These are phyloP conservation scores for Calliopsis andreniformis DNA, from an alignment of 1,140 invertebrate genomes.

Conservation along the genomic window DNA sequence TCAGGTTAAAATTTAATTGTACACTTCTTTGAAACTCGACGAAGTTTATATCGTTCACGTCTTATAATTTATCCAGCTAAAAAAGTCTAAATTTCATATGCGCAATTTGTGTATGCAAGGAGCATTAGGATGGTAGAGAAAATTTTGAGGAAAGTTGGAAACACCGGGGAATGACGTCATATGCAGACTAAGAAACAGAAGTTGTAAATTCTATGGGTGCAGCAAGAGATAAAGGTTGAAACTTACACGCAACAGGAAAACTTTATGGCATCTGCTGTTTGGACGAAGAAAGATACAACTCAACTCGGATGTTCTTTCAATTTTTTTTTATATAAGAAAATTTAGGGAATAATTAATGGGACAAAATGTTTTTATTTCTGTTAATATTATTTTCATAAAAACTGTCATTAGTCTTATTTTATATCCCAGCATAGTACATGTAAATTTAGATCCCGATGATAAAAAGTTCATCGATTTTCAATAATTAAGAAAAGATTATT, in stretches of 20 bases:
- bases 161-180: neutral
- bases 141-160: neutral
- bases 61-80: neutral
- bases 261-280: conserved; percentile 1
- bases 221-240: conserved; percentile 7
- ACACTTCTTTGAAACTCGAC: no score
- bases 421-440: no score
- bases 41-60: neutral
- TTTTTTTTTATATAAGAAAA: no score
- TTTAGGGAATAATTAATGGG: no score
- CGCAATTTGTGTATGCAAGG: neutral
- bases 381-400: no score
- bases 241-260: neutral
- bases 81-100: neutral
- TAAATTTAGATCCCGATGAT: neutral
- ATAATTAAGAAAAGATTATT: conserved; percentile 24
- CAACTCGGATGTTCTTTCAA: neutral
- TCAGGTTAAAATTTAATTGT: no score
- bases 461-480: neutral
- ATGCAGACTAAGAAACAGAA: neutral
- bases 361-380: no score
- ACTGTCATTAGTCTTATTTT: no score
- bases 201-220: conserved; percentile 7
- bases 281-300: conserved; percentile 12
- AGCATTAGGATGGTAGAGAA: neutral